Conservation (phyloP, 2,888 invertebrate genomes). For the Arrhopalites spinosus region DNA sequence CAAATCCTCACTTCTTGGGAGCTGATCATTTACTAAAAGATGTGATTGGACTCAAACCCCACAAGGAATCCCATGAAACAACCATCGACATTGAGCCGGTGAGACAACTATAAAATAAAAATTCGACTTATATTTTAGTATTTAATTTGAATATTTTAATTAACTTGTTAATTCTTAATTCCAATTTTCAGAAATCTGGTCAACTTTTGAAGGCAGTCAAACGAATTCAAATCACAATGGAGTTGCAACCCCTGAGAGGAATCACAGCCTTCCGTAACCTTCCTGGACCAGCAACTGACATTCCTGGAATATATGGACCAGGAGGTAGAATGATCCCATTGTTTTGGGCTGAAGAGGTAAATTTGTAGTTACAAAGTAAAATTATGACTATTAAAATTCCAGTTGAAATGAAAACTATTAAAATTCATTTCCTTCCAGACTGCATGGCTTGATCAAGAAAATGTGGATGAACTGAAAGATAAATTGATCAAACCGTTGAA, state of each 20-base stretch:
- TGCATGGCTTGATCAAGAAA: constrained; percentile 1
- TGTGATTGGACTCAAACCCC: constrained; percentile 23
- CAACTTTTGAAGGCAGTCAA: constrained; percentile 47
- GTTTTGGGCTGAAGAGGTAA: constrained; percentile 54
- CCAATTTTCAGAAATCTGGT: constrained; percentile 45
- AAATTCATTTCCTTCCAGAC: neutral
- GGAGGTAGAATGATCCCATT: constrained; percentile 49
- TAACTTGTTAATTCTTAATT: too few species aligned
- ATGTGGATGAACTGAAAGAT: constrained; percentile 28
- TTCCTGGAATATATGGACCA: too few species aligned
- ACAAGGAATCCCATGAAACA: constrained; percentile 25
- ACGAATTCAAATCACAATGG: constrained; percentile 51
- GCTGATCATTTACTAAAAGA: neutral
- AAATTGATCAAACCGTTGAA: constrained; percentile 24
- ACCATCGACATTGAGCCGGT: constrained; percentile 39
- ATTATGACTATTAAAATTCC: neutral
- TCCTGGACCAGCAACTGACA: constrained; percentile 35
- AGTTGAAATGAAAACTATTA: neutral
- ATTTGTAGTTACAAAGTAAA: neutral
- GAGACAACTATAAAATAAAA: neutral
- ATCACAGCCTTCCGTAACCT: constrained; percentile 8
- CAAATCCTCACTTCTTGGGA: constrained; percentile 39
- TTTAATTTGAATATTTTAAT: too few species aligned
- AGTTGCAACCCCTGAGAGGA: constrained; percentile 39
- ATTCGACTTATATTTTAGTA: too few species aligned